Evolutionary conservation across 2,113 vertebrate genomes (phyloP), one percentile per base, ranked within the genome.

Genomic region (Anhinga anhinga): DNA sequence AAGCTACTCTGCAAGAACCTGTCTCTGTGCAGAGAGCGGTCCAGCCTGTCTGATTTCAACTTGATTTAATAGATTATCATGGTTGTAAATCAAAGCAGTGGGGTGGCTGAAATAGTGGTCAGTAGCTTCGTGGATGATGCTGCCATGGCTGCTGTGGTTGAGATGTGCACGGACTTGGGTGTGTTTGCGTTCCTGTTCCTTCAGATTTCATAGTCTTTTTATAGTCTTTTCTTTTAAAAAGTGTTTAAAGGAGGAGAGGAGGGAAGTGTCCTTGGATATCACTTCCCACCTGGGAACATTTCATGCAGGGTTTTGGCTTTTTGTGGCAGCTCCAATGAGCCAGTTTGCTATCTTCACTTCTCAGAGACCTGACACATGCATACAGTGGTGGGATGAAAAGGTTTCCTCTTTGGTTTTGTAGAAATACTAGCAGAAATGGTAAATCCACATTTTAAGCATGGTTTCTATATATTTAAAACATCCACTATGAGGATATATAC

Each of bases 311-410:
- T 29, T 61, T 65, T 73, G 27, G 40, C 42, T 76, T 80, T 53
- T 76, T 56, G 18, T 55, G 23, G 56, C 0, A 4, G 56, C 47
- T 61, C 21, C 50, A 45, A 7, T 45, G 45, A 91, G 38, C 36
- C 61, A 76, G 34, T 82, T 93, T 76, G 56, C 70, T 80, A 30
- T 47, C 71, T 61, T 73, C 34, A 27, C 29, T 73, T 93, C 50
- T 66, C 30, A 47, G 30, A 56, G 30, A 66, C 12, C 20, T 0
- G 1, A 32, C 23, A 38, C 0, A 0, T 38, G 44, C 3, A 0
- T 40, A 30, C 7, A 62, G 40, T 2, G 5, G 22, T 40, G 45
- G 50, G 45, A 21, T 42, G 26, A 50, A 70, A 74, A 82, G 36
- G 5, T n/a, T 91, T 76, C 16, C 44, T 38, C 59, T 58, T 53